Evolutionary conservation across 2,797 vertebrate species (phyloP), one percentile per base, ranked within the genome.

Genomic region (Acropternis orthonyx): DNA sequence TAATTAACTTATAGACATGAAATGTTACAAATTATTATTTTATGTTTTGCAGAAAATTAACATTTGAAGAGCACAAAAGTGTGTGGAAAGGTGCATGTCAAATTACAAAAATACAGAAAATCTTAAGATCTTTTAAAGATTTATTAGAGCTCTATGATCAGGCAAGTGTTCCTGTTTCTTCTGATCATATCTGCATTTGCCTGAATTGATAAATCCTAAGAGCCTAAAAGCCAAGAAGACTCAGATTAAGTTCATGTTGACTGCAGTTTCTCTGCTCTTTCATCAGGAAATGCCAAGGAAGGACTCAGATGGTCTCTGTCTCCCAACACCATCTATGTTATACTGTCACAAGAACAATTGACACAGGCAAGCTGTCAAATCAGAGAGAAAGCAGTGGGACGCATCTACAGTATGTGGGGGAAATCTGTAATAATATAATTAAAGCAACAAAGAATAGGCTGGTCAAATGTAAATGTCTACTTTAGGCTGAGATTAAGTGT

Each of bases 341-440:
- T 4, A 23, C 39, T 91, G 41, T 63, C 91, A 89, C 63, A 82
- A 79, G 59, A 67, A 87, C 92, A 85, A 79, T 1, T 59, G 71
- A 21, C 19, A 39, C 28, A 76, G 84, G 48, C 84, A 79, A 49
- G 49, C 43, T 85, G 74, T 71, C 86, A 95, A 87, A 82, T 85
- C 84, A 76, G 55, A 92, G 85, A 66, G 23, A 44, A 32, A 94
- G 63, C 77, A 73, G 59, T 59, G 81, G 58, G 77, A 91, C 55
- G 34, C 27, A 73, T 92, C 43, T 93, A 48, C 10, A 73, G n/a
- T 41, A 76, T 1, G 1, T 87, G 81, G 26, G 63, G 68, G 34
- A 86, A 96, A 94, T 87, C 74, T 63, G 51, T 85, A 85, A 76
- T 88, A 93, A 87, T 43, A 79, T 58, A 91, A 91, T 91, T 78